These are phyloP conservation scores for Misgurnus anguillicaudatus DNA, from an alignment of 2,113 vertebrate species.

Conservation along the genomic window DNA sequence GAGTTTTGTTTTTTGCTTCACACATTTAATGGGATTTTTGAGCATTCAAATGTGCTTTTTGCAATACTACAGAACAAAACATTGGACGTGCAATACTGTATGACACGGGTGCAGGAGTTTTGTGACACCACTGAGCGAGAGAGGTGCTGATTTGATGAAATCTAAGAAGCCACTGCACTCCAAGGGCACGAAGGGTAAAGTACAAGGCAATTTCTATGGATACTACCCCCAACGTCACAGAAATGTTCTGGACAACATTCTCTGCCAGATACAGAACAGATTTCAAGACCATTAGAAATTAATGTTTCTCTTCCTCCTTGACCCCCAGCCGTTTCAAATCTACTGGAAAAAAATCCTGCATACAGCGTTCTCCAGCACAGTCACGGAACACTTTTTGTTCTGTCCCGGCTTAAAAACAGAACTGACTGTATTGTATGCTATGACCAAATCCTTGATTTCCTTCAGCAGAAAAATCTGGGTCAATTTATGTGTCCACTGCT, in stretches of 20 bases:
- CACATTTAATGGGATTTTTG: constrained; percentile 35
- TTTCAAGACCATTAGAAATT: constrained; percentile 48
- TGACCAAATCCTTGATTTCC: constrained; percentile 29
- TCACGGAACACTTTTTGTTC: constrained; percentile 37
- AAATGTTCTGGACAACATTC: constrained; percentile 41
- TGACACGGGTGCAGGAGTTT: constrained; percentile 25
- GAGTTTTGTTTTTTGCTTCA: constrained; percentile 47
- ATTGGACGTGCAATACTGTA: too few species aligned
- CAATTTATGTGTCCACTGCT: constrained; percentile 34
- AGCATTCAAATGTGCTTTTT: too few species aligned
- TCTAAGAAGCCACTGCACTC: background rate
- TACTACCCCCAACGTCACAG: constrained; percentile 24
- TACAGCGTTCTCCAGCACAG: background rate
- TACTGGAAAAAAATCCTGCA: background rate
- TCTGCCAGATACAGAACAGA: constrained; percentile 34
- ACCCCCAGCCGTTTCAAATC: constrained; percentile 38
- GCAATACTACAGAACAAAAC: too few species aligned
- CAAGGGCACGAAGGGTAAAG: constrained; percentile 7
- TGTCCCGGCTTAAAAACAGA: constrained; percentile 41
- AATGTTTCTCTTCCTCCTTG: constrained; percentile 40
- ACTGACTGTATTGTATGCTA: constrained; percentile 41
- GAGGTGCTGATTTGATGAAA: constrained; percentile 14
- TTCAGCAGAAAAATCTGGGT: constrained; percentile 9
- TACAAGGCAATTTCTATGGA: background rate
- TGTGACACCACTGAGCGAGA: constrained; percentile 45